Evolutionary conservation across 2,113 vertebrate species (phyloP).

Genomic region (Solea solea): DNA sequence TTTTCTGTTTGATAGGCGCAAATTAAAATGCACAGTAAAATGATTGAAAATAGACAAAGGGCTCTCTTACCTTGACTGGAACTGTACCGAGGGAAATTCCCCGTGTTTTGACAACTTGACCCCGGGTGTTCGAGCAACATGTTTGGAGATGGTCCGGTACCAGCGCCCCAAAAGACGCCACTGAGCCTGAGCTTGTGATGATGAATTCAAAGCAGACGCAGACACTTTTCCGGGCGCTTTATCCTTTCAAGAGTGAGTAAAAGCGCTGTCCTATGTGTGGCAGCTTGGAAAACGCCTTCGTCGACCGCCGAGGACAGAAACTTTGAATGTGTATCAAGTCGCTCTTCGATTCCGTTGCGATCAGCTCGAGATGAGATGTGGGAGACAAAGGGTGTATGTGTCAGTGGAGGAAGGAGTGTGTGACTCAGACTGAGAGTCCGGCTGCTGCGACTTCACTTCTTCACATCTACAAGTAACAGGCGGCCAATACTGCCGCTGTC

Average conservation of each 20-base stretch:
- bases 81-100: conserved; percentile 80
- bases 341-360: conserved; percentile 46
- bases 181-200: background rate
- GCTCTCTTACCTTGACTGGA: conserved; percentile 82
- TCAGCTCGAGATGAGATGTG: conserved; percentile 17
- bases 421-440: conserved; percentile 31
- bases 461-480: conserved; percentile 25
- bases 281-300: conserved; percentile 11
- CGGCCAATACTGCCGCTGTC: conserved; percentile 75
- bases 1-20: background rate
- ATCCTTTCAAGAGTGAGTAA: conserved; percentile 41
- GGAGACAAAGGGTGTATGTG: conserved; percentile 7
- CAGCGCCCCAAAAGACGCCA: background rate
- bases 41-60: background rate
- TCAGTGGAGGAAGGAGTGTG: conserved; percentile 69
- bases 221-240: conserved; percentile 14
- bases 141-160: conserved; percentile 30
- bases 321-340: conserved; percentile 67
- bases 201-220: background rate
- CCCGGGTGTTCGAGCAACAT: conserved; percentile 86
- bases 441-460: conserved; percentile 54
- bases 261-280: conserved; percentile 6
- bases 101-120: conserved; percentile 82
- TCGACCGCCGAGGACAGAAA: conserved; percentile 28
- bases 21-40: background rate